Percentiles rank a stretch among this genome's conserved stretches.
Evolutionary conservation across 2,797 vertebrate genomes (phyloP).

Genomic region (Smutsia temminckii): DNA sequence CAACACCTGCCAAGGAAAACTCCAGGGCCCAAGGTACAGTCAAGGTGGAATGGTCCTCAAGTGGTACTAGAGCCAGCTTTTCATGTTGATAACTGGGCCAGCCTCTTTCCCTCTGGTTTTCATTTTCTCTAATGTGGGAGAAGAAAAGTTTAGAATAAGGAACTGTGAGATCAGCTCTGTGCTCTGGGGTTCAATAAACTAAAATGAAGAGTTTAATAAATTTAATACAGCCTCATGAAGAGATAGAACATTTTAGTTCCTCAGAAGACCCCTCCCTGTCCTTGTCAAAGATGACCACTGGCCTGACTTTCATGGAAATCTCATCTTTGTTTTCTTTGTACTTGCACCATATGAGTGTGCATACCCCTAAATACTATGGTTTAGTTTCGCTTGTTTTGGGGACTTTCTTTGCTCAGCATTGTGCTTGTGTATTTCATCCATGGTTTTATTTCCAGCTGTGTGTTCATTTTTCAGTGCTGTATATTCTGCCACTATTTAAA

Average conservation of each 20-base stretch:
- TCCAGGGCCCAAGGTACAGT: no score
- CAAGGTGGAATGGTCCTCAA: rapidly evolving
- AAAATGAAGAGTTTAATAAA: neutral
- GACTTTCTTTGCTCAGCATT: neutral
- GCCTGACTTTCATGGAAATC: neutral
- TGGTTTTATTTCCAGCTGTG: neutral
- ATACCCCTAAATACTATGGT: neutral
- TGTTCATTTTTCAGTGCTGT: neutral
- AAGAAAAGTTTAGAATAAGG: neutral
- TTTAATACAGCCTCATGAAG: neutral
- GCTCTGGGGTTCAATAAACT: neutral
- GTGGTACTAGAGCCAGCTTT: neutral
- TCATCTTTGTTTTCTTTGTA: neutral
- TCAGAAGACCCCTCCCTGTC: neutral
- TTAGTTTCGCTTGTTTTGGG: neutral
- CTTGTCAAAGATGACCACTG: neutral
- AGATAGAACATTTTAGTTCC: no score
- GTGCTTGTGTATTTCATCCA: neutral
- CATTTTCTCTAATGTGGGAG: neutral
- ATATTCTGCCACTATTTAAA: neutral
- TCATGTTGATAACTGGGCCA: neutral
- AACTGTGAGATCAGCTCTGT: neutral
- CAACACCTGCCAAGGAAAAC: neutral
- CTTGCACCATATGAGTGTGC: neutral
- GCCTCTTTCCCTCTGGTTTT: neutral